Conservation (phyloP, 2,888 invertebrate species). For the Isoperla grammatica region DNA sequence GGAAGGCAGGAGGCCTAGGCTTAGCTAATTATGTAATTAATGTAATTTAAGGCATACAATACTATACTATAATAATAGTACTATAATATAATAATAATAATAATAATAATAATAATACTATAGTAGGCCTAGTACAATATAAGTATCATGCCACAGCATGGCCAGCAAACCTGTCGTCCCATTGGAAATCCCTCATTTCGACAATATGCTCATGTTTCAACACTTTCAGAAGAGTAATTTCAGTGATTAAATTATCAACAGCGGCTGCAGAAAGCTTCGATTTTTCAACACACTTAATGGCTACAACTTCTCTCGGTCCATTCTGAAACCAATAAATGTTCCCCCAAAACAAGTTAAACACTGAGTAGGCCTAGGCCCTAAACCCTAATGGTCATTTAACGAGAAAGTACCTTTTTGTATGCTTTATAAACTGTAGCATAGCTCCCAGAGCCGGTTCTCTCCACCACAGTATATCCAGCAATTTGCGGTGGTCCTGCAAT, state of each 20-base stretch:
- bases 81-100: no score
- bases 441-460: constrained; percentile 74
- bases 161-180: constrained; percentile 60
- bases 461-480: constrained; percentile 63
- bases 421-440: constrained; percentile 84
- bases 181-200: constrained; percentile 72
- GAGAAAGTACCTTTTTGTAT: constrained; percentile 54
- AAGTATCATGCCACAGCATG: no score
- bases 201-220: constrained; percentile 77
- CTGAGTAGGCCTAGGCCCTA: no score
- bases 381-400: no score
- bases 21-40: no score
- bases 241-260: constrained; percentile 73
- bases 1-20: no score
- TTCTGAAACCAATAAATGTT: constrained; percentile 43
- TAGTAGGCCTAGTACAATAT: no score
- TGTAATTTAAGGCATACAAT: no score
- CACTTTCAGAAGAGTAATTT: constrained; percentile 72
- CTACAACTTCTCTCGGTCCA: constrained; percentile 60
- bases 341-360: constrained; percentile 3
- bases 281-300: constrained; percentile 77
- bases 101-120: no score
- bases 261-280: constrained; percentile 63
- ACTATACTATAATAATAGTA: no score
- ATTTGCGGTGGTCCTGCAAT: constrained; percentile 45